Evolutionary conservation across 2,113 vertebrate genomes (phyloP), one percentile per base, ranked within the genome.

Genomic region (Salvator merianae): DNA sequence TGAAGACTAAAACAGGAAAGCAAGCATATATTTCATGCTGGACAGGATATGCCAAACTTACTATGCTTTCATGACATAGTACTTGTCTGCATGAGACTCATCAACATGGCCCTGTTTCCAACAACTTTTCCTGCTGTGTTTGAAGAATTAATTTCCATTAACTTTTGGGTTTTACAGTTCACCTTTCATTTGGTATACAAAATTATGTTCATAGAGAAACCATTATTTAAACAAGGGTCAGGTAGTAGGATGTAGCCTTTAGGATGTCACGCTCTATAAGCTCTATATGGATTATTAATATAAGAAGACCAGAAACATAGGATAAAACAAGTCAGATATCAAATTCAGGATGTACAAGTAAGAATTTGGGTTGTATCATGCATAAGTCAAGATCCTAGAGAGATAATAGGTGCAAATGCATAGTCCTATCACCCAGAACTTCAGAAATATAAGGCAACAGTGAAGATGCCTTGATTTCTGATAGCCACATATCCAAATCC

Each of bases 1-100:
- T 90, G 87, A 91, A 89, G 76, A 66, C 38, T 63, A 40, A 87
- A 90, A 85, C 28, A 69, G 72, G 20, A 88, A 84, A 88, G 79
- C 68, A 43, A 90, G 77, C 20, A 12, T 70, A 4, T 70, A 81
- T 71, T 83, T 91, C n/a, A 75, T 40, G 50, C 22, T 30, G 59
- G 76, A 81, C 18, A 53, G 71, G 66, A 14, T 68, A 80, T 91
- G 69, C 85, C 66, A 85, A 65, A 18, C 75, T 74, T 30, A 26
- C 0, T 0, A 62, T 38, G 53, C 40, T 28, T 86, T 87, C 77
- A 40, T 69, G 81, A 62, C 36, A 22, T 68, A 86, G 53, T 85
- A 47, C 8, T 32, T 74, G n/a, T 79, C 24, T 72, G 69, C 78
- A 34, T 73, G 89, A 88, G 83, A 1, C 36, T 83, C 55, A 16